These are phyloP conservation scores for Numenius phaeopus DNA, from an alignment of 2,797 vertebrate species.

Conservation along the genomic window DNA sequence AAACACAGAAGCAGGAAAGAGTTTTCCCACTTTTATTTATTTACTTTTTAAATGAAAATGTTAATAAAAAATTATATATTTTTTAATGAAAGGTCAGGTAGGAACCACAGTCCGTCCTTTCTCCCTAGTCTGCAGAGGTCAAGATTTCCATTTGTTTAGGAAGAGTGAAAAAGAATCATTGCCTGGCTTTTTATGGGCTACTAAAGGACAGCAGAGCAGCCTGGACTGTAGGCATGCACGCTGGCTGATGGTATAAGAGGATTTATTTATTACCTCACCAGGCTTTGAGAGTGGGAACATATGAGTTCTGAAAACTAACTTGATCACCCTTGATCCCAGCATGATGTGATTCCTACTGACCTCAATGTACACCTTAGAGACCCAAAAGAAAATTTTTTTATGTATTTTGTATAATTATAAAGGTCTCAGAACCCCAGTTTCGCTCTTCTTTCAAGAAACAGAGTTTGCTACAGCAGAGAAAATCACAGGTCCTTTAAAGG, in stretches of 20 bases:
- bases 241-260: neutral
- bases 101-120: neutral
- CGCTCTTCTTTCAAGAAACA: neutral
- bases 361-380: neutral
- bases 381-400: neutral
- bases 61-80: neutral
- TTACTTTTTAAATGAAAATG: too few species aligned
- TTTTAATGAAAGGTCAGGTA: neutral
- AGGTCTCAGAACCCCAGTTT: neutral
- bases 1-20: neutral
- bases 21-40: neutral
- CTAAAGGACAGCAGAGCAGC: neutral
- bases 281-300: neutral
- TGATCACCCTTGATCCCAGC: neutral
- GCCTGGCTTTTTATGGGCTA: neutral
- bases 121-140: neutral
- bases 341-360: neutral
- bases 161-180: neutral
- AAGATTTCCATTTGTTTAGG: neutral
- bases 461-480: neutral
- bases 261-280: neutral
- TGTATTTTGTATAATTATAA: neutral
- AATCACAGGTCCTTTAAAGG: neutral
- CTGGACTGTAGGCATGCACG: accelerated
- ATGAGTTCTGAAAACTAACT: neutral